Base-by-base conservation (phyloP, 2,888 invertebrate species). In the Lacanobia oleracea region DNA sequence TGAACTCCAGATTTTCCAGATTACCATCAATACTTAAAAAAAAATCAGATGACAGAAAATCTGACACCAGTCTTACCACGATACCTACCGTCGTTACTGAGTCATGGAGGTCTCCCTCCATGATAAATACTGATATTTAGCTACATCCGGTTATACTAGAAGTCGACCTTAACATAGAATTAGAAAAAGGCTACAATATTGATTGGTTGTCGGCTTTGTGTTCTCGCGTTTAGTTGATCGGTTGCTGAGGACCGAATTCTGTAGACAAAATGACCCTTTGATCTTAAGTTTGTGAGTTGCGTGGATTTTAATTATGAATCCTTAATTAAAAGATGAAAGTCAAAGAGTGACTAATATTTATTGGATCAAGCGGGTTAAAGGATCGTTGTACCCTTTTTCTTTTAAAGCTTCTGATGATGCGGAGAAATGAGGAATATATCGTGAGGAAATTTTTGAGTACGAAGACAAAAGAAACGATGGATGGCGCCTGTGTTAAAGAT, bases 241-340 rank as follows among this genome's bases (percentile, higher is more conserved):
- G 18, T 60, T 48, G 23, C 40, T 23, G 33, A 53, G 37, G 45
- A 8, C 21, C 18, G 5, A 21, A 14, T 27, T 21, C 48, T 12
- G 7, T n/a, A 27, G 54, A 48, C 9, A 14, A 43, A 77, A 23
- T 50, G 14, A 9, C 10, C n/a, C 16, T 69, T 77, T 69, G 21
- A 43, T 68, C 48, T 18, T 50, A 23, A 40, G 9, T 56, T 69
- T 5, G 33, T 10, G 10, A 27, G 18, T 40, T 14, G 18, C 0
- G 27, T 27, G 57, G 21, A 68, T 18, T 27, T 68, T 33, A 18
- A 66, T 67, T 67, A 51, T 37, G 23, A n/a, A 12, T 37, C 21
- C 43, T 53, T 37, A 45, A 45, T 37, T 23, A 45, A 18, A 37
- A 69, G 21, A 27, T 43, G 21, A 40, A 40, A 50, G 18, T 40